Percentiles rank a stretch among this genome's conserved stretches.
phyloP scores from a whole-genome alignment of 2,797 vertebrate species.

The Xiphophorus birchmanni region DNA sequence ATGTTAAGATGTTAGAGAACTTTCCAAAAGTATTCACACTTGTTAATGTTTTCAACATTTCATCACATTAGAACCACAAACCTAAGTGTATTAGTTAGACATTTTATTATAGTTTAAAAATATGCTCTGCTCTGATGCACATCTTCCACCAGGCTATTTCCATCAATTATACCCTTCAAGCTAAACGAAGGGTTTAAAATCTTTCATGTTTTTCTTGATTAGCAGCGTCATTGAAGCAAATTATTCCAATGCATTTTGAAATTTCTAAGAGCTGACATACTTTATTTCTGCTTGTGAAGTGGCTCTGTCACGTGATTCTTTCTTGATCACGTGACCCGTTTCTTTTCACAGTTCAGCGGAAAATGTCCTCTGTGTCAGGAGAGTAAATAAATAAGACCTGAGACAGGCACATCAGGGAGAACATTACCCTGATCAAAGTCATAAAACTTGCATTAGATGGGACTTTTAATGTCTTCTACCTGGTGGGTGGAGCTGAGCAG shows the following conservation, averaged over 20 bases:
- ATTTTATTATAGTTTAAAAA: background rate
- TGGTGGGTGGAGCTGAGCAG: slow-evolving; percentile 51
- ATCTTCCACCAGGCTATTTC: background rate
- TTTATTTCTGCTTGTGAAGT: background rate
- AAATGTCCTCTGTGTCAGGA: background rate
- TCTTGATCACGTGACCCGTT: background rate
- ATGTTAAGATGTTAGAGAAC: background rate
- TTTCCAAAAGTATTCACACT: background rate
- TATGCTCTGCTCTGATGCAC: background rate
- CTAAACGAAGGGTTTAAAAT: background rate
- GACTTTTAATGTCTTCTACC: slow-evolving; percentile 59
- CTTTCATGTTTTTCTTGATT: background rate
- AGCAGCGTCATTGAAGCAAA: background rate
- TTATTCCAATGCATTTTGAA: background rate
- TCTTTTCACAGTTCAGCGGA: slow-evolving; percentile 1
- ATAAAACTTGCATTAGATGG: slow-evolving; percentile 62
- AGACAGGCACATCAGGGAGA: slow-evolving; percentile 43
- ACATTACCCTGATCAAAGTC: slow-evolving; percentile 65
- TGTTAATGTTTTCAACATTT: background rate
- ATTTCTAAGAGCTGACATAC: background rate
- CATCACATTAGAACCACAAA: background rate
- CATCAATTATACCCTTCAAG: background rate
- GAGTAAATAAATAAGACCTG: slow-evolving; percentile 59
- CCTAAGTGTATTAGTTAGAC: background rate
- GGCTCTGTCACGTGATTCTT: no score